Evolutionary conservation across 1,140 invertebrate species (phyloP).

Genomic region (Ridgeia piscesae): DNA sequence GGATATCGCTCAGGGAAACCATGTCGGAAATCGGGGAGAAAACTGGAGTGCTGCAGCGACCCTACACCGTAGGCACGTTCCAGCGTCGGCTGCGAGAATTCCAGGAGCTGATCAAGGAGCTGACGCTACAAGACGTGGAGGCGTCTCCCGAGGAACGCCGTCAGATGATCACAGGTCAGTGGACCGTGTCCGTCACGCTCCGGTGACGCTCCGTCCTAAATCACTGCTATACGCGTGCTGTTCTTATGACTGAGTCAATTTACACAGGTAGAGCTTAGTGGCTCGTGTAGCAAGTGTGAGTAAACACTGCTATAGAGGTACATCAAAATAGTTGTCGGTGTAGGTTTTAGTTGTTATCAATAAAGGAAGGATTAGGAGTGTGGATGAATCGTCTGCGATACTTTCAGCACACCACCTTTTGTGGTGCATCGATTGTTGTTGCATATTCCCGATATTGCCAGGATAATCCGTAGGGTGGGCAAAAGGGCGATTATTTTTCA

Average conservation of each 20-base stretch:
- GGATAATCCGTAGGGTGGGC: no score
- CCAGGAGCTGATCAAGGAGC: constrained; percentile 48
- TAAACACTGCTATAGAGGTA: no score
- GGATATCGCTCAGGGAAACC: not conserved
- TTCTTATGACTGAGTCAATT: not conserved
- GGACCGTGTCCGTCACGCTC: not conserved
- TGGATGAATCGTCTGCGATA: no score
- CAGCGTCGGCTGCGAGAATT: constrained; percentile 49
- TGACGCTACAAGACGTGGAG: constrained; percentile 50
- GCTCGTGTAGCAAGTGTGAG: no score
- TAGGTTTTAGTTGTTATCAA: no score
- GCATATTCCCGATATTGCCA: no score
- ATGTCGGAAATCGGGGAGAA: constrained; percentile 20
- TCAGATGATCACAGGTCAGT: constrained; percentile 53
- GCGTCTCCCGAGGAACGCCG: constrained; percentile 49
- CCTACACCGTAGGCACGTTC: constrained; percentile 49
- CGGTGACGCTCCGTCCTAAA: not conserved
- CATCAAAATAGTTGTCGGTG: no score
- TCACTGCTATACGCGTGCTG: not conserved
- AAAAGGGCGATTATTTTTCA: no score
- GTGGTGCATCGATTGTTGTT: no score
- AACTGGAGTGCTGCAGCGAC: constrained; percentile 37
- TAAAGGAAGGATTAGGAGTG: no score
- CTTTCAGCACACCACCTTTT: no score
- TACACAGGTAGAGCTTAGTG: not conserved